These are phyloP conservation scores for Mamestra brassicae DNA, from an alignment of 2,888 invertebrate species.

Conservation along the genomic window DNA sequence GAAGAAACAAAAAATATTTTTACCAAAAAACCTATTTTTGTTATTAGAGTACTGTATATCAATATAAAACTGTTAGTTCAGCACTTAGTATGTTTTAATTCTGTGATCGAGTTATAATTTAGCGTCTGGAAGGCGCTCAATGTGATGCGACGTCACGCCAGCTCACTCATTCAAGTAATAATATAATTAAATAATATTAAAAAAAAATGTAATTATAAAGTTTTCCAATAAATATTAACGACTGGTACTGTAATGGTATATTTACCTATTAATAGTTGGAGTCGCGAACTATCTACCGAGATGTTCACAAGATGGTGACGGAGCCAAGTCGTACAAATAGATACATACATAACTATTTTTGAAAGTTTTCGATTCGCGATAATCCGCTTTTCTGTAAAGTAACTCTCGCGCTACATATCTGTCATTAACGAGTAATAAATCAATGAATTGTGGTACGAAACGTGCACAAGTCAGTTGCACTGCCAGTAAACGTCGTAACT, in stretches of 20 bases:
- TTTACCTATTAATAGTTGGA: conserved; percentile 68
- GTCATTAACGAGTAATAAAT: conserved; percentile 67
- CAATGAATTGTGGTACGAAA: conserved; percentile 71
- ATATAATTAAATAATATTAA: conserved; percentile 39
- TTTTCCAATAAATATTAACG: conserved; percentile 73
- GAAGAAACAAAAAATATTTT: conserved; percentile 83
- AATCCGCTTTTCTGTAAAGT: conserved; percentile 76
- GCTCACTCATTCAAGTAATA: conserved; percentile 63
- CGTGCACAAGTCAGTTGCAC: conserved; percentile 84
- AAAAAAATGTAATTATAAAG: conserved; percentile 63
- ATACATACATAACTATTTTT: conserved; percentile 62
- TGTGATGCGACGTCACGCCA: conserved; percentile 44
- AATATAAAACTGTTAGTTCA: conserved; percentile 80
- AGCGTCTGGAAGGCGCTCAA: conserved; percentile 78
- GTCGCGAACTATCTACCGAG: conserved; percentile 56
- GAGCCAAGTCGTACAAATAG: conserved; percentile 49
- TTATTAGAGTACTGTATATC: conserved; percentile 84
- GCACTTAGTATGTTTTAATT: conserved; percentile 82
- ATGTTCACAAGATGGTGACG: conserved; percentile 21
- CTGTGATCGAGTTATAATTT: conserved; percentile 85
- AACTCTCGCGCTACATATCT: conserved; percentile 86
- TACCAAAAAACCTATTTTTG: conserved; percentile 88
- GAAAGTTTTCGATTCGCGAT: conserved; percentile 70
- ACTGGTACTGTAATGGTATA: conserved; percentile 77
- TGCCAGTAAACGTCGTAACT: conserved; percentile 83